Base-by-base conservation (phyloP, 2,888 invertebrate species). In the Amblyteles armatorius region DNA sequence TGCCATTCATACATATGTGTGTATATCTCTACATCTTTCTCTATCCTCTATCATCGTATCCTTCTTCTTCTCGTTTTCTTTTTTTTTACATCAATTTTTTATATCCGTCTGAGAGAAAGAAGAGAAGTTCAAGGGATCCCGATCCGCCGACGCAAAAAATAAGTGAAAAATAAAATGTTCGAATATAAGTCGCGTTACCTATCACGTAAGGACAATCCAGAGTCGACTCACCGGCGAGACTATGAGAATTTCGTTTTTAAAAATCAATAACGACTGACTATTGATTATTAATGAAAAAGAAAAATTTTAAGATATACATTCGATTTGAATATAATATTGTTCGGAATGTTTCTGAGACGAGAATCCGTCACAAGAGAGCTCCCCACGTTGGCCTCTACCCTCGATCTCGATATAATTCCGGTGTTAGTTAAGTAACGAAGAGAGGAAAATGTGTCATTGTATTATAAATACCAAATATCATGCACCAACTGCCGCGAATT, bases 401-500 rank as follows among this genome's bases (percentile, higher is more conserved):
- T 22, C 33, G 60, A 65, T 73, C 73, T 73, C 73, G 60, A 16
- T 33, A 63, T 71, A 57, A 79, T 73, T 78, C 77, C 78, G 79
- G 52, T 79, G 71, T 84, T 79, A 82, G 78, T 48, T 77, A 76
- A 48, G 36, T 76, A 82, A 69, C 55, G 50, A 77, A 57, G 55
- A 48, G 26, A 33, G 6, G 11, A 33, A 79, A 65, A 73, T 82
- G 86, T 87, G 87, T 90, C 88, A 89, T 88, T 90, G 90, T 91
- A 90, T 89, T 88, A 90, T 90, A 88, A 88, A 90, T 89, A 89
- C 88, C 89, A 89, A 91, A 88, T 89, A 90, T 85, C 85, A 87
- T 76, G 87, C 86, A 87, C 85, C 71, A 83, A 76, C 52, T 83
- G 86, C 48, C 84, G 87, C 40, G 76, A 60, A 60, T 85, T 85